A percentile compares a stretch with the other conserved stretches of the same genome.
Evolutionary conservation across 2,888 invertebrate species (phyloP).

Genomic region (Plebejus anna): DNA sequence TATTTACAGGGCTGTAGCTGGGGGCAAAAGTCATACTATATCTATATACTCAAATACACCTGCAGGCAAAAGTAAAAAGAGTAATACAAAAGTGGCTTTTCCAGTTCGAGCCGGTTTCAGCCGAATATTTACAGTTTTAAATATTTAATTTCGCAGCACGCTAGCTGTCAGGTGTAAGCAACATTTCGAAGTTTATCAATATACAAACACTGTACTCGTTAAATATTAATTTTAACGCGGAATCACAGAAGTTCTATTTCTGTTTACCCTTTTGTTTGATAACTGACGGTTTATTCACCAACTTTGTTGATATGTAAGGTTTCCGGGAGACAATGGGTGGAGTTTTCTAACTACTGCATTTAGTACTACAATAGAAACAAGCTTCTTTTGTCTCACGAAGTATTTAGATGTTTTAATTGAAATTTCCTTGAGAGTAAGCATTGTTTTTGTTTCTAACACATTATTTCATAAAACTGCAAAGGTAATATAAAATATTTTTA

Average conservation of each 20-base stretch:
- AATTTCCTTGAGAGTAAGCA: slow-evolving; percentile 5
- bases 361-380: slow-evolving; percentile 22
- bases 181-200: slow-evolving; percentile 9
- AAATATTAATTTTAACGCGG: not conserved
- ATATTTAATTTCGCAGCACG: slow-evolving; percentile 16
- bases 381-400: slow-evolving; percentile 1
- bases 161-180: slow-evolving; percentile 3
- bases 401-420: slow-evolving; percentile 17
- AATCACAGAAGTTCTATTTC: not conserved
- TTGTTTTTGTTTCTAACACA: not conserved
- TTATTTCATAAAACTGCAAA: not conserved
- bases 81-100: not conserved
- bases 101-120: not conserved
- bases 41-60: too few species aligned
- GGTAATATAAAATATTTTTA: not conserved
- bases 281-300: slow-evolving; percentile 15
- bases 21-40: too few species aligned
- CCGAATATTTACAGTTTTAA: not conserved
- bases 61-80: too few species aligned
- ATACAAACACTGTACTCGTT: not conserved
- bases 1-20: too few species aligned
- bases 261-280: slow-evolving; percentile 16
- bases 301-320: slow-evolving; percentile 26
- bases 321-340: slow-evolving; percentile 12
- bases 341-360: slow-evolving; percentile 24